phyloP scores from a whole-genome alignment of 2,888 invertebrate species.

The Acanthosepion esculentum region DNA sequence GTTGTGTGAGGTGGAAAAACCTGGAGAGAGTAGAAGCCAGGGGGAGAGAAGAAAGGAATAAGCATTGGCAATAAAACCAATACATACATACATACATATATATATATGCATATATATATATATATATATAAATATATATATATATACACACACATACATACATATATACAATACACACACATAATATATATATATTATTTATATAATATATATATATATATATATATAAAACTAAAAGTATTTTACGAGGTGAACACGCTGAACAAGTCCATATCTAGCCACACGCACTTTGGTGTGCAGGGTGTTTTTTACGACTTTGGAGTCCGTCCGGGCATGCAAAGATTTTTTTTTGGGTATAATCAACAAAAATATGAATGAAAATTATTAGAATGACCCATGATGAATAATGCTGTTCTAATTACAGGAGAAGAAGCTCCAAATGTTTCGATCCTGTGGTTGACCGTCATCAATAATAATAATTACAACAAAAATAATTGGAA shows the following conservation, averaged over 20 bases:
- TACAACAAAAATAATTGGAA: not conserved
- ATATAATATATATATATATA: not conserved
- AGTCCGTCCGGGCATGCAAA: too few relatives aligned
- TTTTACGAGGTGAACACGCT: not conserved
- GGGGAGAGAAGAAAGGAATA: not conserved
- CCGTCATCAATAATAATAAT: not conserved
- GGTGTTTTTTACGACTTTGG: not conserved
- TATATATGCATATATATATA: not conserved
- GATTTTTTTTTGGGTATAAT: not conserved
- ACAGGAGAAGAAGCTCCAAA: not conserved
- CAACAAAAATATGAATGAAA: too few relatives aligned
- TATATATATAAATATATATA: not conserved
- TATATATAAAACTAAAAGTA: not conserved
- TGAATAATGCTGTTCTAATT: not conserved
- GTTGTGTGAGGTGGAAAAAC: not conserved
- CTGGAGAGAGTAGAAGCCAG: not conserved
- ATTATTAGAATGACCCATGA: not conserved
- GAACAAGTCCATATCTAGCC: not conserved
- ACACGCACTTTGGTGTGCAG: not conserved
- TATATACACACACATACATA: too few relatives aligned
- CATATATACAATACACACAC: too few relatives aligned
- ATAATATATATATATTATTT: too few relatives aligned
- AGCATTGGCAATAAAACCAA: not conserved
- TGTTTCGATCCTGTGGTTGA: not conserved
- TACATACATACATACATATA: not conserved